Evolutionary conservation across 2,113 vertebrate species (phyloP), one percentile per base, ranked within the genome.

Genomic region (Tragelaphus strepsiceros): DNA sequence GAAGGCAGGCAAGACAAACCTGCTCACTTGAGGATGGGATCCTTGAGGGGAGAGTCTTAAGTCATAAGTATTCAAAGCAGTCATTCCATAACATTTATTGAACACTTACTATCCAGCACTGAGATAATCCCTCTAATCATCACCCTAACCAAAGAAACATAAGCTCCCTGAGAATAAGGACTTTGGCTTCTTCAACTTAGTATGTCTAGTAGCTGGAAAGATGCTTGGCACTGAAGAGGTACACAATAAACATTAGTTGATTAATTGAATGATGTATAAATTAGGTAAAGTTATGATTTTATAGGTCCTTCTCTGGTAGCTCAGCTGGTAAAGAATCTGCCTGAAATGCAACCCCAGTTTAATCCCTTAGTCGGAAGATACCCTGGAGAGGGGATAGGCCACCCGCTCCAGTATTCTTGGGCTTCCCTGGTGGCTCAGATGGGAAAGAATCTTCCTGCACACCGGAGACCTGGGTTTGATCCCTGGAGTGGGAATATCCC

Each of bases 401-500:
- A 67, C 62, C 3, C 16, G n/a, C 32, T n/a, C 62, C 32, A n/a
- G 2, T 67, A 67, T n/a, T 67, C 32, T n/a, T 67, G 62, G 62
- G 62, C 32, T 67, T n/a, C 7, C 32, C 16, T n/a, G 32, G 16
- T 67, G 62, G 32, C 32, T 67, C 16, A n/a, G 62, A 67, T 19
- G 32, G 62, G 32, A n/a, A 67, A 67, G 32, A 67, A 39, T 39
- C 67, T 71, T 71, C 67, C 17, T 39, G n/a, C 10, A 39, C 5
- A 5, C 39, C 4, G 39, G 19, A 39, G 9, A 39, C 67, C 67
- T 39, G 67, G 10, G 67, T 71, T 39, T 71, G n/a, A 71, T 71
- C n/a, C 19, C 67, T 71, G 67, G n/a, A 39, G 12, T 0, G 0
- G 9, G n/a, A 22, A 71, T 2, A 22, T 39, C 67, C 10, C n/a